phyloP scores from a whole-genome alignment of 1,140 invertebrate genomes.

The Xylocopa sonorina region DNA sequence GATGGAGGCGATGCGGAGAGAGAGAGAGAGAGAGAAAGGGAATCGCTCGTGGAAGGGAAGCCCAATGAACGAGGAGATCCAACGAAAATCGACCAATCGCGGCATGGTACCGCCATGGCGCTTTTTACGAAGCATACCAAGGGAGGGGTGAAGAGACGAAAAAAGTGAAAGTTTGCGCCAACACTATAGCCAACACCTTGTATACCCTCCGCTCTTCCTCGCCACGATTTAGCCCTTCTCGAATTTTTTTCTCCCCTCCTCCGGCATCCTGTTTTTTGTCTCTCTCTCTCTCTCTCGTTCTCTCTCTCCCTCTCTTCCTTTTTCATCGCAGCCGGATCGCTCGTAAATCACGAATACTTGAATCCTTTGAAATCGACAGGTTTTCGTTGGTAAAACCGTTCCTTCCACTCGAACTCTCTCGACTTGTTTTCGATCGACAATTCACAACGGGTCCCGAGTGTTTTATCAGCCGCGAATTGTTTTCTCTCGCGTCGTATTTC shows the following conservation, averaged over 20 bases:
- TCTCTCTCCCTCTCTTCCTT: not conserved
- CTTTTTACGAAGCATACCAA: slow-evolving; percentile 56
- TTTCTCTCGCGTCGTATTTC: no score
- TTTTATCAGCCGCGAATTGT: slow-evolving; percentile 2
- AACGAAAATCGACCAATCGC: slow-evolving; percentile 73
- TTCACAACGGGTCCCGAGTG: not conserved
- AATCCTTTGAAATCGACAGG: slow-evolving; percentile 4
- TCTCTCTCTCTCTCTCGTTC: not conserved
- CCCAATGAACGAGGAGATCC: slow-evolving; percentile 70
- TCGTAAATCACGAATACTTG: slow-evolving; percentile 9
- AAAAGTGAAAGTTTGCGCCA: slow-evolving; percentile 79
- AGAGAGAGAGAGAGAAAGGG: slow-evolving; percentile 31
- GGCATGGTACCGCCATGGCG: slow-evolving; percentile 58
- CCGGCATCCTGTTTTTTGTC: not conserved
- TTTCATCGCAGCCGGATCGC: not conserved
- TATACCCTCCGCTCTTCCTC: slow-evolving; percentile 42
- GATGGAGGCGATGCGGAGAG: slow-evolving; percentile 26
- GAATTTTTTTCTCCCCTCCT: not conserved
- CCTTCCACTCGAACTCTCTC: not conserved
- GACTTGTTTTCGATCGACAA: slow-evolving; percentile 13
- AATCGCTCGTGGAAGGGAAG: slow-evolving; percentile 48
- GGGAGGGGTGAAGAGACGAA: slow-evolving; percentile 69
- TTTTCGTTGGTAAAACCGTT: slow-evolving; percentile 11
- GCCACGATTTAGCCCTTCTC: slow-evolving; percentile 22
- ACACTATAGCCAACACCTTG: slow-evolving; percentile 58